Evolutionary conservation across 2,113 vertebrate species (phyloP), one percentile per base, ranked within the genome.

Genomic region (Corvus cornix): DNA sequence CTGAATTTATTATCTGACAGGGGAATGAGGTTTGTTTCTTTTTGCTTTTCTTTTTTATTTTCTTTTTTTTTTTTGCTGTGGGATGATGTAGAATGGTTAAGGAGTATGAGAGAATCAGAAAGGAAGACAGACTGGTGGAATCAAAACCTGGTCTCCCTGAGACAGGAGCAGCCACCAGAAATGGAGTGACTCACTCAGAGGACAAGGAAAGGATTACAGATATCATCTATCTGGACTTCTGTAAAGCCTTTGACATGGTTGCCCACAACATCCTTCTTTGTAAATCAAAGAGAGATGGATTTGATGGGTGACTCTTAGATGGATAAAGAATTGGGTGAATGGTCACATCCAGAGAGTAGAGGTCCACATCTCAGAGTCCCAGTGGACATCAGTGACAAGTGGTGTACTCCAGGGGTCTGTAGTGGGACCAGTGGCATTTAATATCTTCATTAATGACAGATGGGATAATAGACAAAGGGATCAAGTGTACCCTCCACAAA

Each of bases 21-120:
- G 4, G 4, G 7, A 75, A 70, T 39, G 8, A 62, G 10, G 2
- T 7, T 70, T 26, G 0, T 8, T n/a, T 49, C 4, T 22, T 35
- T 56, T 27, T 18, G 31, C 3, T 30, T 62, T 49, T 15, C 1
- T 15, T 52, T 62, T 27, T 9, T 16, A 20, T 3, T 30, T 62
- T 49, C 13, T 1, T 15, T 52, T 62, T 27, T 9, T 7, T 37
- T 13, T 43, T 35, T 59, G 5, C 22, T 62, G 9, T 31, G 15
- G 13, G 19, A 48, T 41, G 17, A 56, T 49, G 24, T 31, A 41
- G 37, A 74, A 74, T 24, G 10, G 13, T 39, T 39, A 44, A 52
- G 44, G 28, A 59, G 6, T 52, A 22, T 31, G 17, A 76, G n/a
- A 75, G 28, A 68, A 75, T 24, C 46, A 67, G 60, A 67, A 75